Percentiles rank a stretch among this genome's conserved stretches.
phyloP scores from a whole-genome alignment of 2,113 vertebrate species.

The Ardeotis arabs region DNA sequence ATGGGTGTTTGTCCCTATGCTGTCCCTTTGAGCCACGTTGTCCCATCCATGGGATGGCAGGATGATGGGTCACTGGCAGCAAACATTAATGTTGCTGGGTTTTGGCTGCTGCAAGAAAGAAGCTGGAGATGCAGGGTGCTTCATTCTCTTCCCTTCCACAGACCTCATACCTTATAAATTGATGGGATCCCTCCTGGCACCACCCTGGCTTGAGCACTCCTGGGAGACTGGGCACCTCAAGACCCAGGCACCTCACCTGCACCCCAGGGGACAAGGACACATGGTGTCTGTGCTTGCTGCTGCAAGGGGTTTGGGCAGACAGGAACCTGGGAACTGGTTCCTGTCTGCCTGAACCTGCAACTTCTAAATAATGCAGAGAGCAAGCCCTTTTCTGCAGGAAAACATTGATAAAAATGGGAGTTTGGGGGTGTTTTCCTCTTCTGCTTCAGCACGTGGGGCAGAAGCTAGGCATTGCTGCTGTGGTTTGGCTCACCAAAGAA shows the following conservation, averaged over 20 bases:
- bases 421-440: not conserved
- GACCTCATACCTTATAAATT: accelerated
- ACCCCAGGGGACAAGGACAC: accelerated
- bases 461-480: not conserved
- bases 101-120: not conserved
- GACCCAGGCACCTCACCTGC: not conserved
- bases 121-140: not conserved
- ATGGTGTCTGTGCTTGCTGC: not conserved
- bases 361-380: not conserved
- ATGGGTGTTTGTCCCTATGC: accelerated
- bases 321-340: not conserved
- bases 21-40: accelerated
- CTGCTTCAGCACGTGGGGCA: accelerated
- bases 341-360: not conserved
- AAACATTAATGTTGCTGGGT: accelerated
- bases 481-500: accelerated
- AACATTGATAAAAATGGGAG: not conserved
- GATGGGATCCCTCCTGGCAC: not conserved
- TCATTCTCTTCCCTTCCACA: accelerated
- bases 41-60: accelerated
- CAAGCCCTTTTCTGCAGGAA: not conserved
- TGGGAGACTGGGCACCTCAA: accelerated
- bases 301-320: not conserved
- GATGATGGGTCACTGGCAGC: not conserved
- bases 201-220: accelerated